Conservation (phyloP, 2,888 invertebrate genomes). For the Brassicogethes aeneus region DNA sequence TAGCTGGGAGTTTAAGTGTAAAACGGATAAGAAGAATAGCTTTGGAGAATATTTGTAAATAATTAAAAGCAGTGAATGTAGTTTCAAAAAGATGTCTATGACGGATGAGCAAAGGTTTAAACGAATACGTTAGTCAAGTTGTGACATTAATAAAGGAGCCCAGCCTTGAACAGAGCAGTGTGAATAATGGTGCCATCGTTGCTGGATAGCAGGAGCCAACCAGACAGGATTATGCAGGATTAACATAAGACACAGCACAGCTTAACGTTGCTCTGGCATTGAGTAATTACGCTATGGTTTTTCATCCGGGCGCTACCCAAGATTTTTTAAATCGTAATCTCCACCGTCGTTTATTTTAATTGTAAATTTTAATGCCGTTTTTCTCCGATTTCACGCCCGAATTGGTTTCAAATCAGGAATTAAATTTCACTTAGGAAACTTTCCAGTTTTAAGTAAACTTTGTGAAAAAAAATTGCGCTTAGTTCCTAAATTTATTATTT, state of each 20-base stretch:
- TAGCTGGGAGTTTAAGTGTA: no score
- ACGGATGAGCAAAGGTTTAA: constrained; percentile 15
- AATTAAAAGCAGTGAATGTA: background rate
- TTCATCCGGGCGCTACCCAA: constrained; percentile 1
- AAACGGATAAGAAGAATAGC: no score
- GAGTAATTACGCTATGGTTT: constrained; percentile 35
- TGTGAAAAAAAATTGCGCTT: no score
- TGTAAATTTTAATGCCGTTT: constrained; percentile 9
- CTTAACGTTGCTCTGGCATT: constrained; percentile 40
- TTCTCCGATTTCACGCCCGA: constrained; percentile 1
- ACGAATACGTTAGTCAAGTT: constrained; percentile 25
- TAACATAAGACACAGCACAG: constrained; percentile 43
- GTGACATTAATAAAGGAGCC: constrained; percentile 27
- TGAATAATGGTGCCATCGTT: constrained; percentile 37
- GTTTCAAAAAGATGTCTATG: background rate
- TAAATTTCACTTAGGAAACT: background rate
- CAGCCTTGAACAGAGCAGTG: constrained; percentile 25
- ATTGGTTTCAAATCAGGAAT: constrained; percentile 2
- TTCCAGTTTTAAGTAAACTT: no score
- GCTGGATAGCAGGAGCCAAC: constrained; percentile 36
- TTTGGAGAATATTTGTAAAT: constrained; percentile 1
- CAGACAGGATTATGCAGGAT: constrained; percentile 41
- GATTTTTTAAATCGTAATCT: constrained; percentile 17
- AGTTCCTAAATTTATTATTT: no score
- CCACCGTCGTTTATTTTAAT: constrained; percentile 15